A percentile compares a stretch with the other conserved stretches of the same genome.
phyloP scores from a whole-genome alignment of 2,797 vertebrate species.

The Hafferia zeledoni region DNA sequence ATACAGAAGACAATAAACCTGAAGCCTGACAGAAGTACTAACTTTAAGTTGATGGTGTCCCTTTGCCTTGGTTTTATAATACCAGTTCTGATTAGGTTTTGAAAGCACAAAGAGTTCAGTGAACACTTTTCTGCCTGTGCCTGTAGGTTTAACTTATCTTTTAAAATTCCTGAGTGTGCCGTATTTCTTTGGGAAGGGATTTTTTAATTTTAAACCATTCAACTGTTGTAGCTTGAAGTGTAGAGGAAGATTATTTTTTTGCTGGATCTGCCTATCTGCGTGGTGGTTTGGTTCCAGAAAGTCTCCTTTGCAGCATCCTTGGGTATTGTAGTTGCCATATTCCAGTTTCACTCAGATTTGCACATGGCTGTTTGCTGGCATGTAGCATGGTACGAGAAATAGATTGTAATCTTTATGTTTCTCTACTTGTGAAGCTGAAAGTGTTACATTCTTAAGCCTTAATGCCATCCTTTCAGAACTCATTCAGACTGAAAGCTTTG shows the following conservation, averaged over 20 bases:
- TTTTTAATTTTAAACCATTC: neutral
- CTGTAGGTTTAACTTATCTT: constrained; percentile 1
- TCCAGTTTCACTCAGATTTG: constrained; percentile 24
- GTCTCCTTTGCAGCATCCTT: constrained; percentile 26
- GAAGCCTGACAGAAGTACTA: neutral
- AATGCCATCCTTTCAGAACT: constrained; percentile 42
- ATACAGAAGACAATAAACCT: neutral
- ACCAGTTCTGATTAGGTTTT: neutral
- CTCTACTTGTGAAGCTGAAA: constrained; percentile 42
- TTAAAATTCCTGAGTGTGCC: neutral
- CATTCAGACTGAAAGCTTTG: constrained; percentile 45
- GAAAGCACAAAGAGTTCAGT: constrained; percentile 35
- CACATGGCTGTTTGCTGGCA: constrained; percentile 39
- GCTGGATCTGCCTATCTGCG: constrained; percentile 25
- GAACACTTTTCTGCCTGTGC: constrained; percentile 41
- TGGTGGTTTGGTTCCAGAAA: constrained; percentile 48
- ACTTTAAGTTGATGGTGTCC: constrained; percentile 63
- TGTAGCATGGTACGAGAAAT: constrained; percentile 40
- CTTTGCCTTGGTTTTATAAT: constrained; percentile 54
- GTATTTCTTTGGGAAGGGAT: constrained; percentile 31
- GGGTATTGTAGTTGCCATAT: constrained; percentile 17
- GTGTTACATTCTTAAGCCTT: constrained; percentile 29
- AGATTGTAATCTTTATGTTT: constrained; percentile 26
- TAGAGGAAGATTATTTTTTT: constrained; percentile 41
- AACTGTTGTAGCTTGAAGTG: constrained; percentile 35